Percentiles rank a stretch among this genome's conserved stretches.
Conservation (phyloP, 2,113 vertebrate genomes). For the Okapia johnstoni region DNA sequence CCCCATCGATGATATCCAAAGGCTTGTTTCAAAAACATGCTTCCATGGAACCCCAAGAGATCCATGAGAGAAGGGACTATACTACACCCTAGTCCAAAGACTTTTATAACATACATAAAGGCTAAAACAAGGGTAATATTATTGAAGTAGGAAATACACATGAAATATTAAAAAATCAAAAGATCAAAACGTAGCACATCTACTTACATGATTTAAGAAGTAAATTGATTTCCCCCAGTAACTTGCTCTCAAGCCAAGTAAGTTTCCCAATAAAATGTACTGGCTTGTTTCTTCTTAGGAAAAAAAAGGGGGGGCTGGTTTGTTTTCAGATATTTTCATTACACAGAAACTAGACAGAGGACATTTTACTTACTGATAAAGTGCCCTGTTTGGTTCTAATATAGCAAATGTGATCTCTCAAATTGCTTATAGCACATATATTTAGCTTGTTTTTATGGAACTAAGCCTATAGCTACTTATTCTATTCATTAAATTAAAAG, state of each 20-base stretch:
- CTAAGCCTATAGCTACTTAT: not conserved
- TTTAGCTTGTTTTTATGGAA: not conserved
- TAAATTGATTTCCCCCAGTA: not conserved
- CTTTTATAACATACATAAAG: not conserved
- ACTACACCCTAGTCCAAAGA: not conserved
- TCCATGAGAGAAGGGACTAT: not conserved
- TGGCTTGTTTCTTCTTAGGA: not conserved
- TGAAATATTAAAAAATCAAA: not conserved
- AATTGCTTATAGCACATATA: not conserved
- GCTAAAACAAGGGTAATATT: not conserved
- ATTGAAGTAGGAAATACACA: not conserved
- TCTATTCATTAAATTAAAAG: conserved; percentile 26
- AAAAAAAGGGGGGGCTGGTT: not conserved
- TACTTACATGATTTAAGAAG: not conserved
- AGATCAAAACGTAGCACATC: not conserved
- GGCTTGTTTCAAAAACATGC: not conserved
- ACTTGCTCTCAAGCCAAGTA: not conserved
- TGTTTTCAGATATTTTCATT: conserved; percentile 14
- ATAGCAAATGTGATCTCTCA: not conserved
- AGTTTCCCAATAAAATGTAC: not conserved
- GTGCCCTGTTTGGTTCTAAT: not conserved
- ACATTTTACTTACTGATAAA: not conserved
- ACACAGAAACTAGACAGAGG: not conserved
- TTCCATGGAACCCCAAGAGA: not conserved
- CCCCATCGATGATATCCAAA: not conserved